Base-by-base conservation (phyloP, 2,888 invertebrate genomes). In the Megaustenia siamemsis region DNA sequence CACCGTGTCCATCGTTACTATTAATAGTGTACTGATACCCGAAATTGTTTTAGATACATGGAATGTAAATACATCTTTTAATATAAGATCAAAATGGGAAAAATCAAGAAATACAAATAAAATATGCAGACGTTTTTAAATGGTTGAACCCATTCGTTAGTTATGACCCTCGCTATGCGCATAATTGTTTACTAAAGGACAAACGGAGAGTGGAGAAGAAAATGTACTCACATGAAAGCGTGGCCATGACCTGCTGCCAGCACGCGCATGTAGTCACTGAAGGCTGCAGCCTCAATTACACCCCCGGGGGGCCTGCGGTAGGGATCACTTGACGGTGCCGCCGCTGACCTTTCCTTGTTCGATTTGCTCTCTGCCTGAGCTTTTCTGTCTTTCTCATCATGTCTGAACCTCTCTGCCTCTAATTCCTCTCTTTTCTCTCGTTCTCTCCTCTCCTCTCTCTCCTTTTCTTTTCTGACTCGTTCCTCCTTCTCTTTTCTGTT, bases 261-360 rank as follows among this genome's bases (percentile, higher is more conserved):
- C 53, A 87, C 86, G 35, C 89, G 63, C 88, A 89, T 89, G 82
- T 88, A 89, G 49, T 89, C 89, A 45, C 88, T 87, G 82, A 87
- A 89, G 49, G 86, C 87, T 3, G 87, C 88, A 18, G 86, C 83
- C 35, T 86, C 86, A 1, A 85, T 83, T n/a, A 77, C 71, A 0
- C 82, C 84, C 1, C 71, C 71, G 3, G 83, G 69, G 24, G 79
- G 78, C 3, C 84, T n/a, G 6, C 84, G 71, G 10, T 60, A 68
- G 1, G 49, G 73, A 28, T 84, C 84, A 6, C 38, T 73, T 10
- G 76, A 38, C 1, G 80, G 35, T 4, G 75, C 60, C 68, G 45
- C 63, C 21, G 68, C 73, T 43, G 32, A n/a, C 40, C 56, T 78
- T 32, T 81, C 77, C 28, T 73, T 71, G 24, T 28, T 75, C 18